phyloP scores from a whole-genome alignment of 2,113 vertebrate species.

The Pogona vitticeps region DNA sequence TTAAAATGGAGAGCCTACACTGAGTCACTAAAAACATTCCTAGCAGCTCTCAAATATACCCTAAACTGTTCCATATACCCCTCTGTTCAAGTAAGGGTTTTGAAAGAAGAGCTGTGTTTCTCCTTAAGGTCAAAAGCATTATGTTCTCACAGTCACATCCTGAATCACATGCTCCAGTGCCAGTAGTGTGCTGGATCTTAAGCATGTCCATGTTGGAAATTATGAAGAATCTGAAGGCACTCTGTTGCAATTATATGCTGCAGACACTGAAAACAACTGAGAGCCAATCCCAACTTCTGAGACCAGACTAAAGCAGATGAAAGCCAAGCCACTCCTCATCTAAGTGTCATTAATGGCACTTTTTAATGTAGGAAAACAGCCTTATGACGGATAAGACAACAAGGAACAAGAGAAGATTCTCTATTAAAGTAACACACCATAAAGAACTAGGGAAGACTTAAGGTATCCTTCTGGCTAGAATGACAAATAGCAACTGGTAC shows the following conservation, averaged over 20 bases:
- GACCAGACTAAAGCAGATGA: neutral
- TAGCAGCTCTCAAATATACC: no score
- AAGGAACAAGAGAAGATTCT: neutral
- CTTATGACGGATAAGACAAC: neutral
- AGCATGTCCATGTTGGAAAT: neutral
- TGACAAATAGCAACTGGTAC: neutral
- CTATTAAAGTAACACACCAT: neutral
- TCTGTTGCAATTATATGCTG: no score
- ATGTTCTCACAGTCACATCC: no score
- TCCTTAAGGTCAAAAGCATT: no score
- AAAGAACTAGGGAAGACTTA: neutral
- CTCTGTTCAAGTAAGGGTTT: no score
- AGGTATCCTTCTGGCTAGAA: neutral
- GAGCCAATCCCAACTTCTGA: neutral
- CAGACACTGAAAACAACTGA: no score
- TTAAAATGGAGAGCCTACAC: no score
- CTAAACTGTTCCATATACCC: no score
- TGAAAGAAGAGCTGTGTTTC: no score
- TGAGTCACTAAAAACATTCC: no score
- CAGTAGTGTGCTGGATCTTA: neutral
- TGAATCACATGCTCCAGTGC: neutral
- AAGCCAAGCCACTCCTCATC: neutral
- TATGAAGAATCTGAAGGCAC: neutral
- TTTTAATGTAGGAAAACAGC: neutral
- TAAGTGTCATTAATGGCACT: neutral